Evolutionary conservation across 2,113 vertebrate species (phyloP), one percentile per base, ranked within the genome.

Genomic region (Mesitornis unicolor): DNA sequence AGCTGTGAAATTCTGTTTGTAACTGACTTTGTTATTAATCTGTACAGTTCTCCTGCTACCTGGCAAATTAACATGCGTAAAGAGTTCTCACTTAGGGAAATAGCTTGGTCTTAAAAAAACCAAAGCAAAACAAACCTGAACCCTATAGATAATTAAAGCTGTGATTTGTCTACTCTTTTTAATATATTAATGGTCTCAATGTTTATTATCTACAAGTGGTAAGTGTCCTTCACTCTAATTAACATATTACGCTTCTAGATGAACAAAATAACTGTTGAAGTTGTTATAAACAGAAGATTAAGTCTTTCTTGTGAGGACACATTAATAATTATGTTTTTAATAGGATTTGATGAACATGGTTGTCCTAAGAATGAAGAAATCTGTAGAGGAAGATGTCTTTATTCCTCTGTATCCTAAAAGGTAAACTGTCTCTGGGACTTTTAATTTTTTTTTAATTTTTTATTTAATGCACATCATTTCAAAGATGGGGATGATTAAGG

Each of bases 361-460:
- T 95, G 91, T 97, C 84, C 76, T 93, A 90, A 98, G 98, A 96
- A 96, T 99, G 94, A 99, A 98, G 93, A 98, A 97, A 75, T 98
- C 98, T 69, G 94, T 99, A 33, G 99, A 99, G 96, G 99, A 99
- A 94, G 99, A 99, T 67, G 97, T 99, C 61, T 99, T 99, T 97
- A 99, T 99, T 93, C 99, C 99, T 74, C 84, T 99, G 5, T 99
- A 99, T 96, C 97, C 98, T 94, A 96, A 97, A 94, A 97, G 97
- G 98, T 98, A 88, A 87, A 28, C 25, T 68, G 56, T 42, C 15
- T 36, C 40, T 74, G 9, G 19, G 25, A 28, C 6, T 10, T 14
- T 22, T 11, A 28, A 67, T 17, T 21, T 42, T 45, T 8, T 22
- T 1, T 36, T 60, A n/a, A n/a, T 38, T 54, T 90, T 84, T 48